These are phyloP conservation scores for Calidris pygmaea DNA, from an alignment of 2,113 vertebrate genomes.

Conservation along the genomic window DNA sequence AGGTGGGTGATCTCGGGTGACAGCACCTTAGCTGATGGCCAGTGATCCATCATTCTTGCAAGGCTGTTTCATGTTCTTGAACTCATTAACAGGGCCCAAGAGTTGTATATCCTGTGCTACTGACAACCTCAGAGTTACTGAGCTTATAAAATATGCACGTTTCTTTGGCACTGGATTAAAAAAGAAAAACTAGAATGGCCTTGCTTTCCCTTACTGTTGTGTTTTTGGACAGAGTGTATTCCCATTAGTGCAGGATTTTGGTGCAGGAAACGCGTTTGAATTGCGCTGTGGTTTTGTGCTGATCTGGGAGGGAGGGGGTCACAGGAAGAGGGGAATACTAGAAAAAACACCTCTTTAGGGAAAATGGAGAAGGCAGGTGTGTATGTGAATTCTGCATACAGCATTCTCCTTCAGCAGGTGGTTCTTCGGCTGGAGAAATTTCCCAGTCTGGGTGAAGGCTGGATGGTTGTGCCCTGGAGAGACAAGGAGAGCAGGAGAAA, in stretches of 20 bases:
- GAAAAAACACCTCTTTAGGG: neutral
- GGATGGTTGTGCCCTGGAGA: neutral
- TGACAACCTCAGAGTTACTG: neutral
- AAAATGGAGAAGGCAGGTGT: neutral
- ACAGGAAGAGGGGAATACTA: neutral
- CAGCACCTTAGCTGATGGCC: neutral
- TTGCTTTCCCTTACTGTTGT: accelerated
- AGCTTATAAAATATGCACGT: neutral
- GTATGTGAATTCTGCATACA: neutral
- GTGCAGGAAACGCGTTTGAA: neutral
- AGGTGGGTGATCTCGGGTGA: neutral
- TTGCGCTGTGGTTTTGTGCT: neutral
- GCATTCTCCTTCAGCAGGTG: neutral
- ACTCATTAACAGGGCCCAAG: neutral
- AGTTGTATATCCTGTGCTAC: neutral
- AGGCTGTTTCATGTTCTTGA: neutral
- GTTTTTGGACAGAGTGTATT: neutral
- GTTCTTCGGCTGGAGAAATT: neutral
- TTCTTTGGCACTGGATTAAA: neutral
- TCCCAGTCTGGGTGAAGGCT: neutral
- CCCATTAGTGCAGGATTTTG: neutral
- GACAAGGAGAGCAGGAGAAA: neutral
- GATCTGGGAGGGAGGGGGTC: too few relatives aligned
- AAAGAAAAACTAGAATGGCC: neutral
- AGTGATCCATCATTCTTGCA: neutral